Evolutionary conservation across 1,140 invertebrate species (phyloP), one percentile per base, ranked within the genome.

Genomic region (Semibalanus balanoides): DNA sequence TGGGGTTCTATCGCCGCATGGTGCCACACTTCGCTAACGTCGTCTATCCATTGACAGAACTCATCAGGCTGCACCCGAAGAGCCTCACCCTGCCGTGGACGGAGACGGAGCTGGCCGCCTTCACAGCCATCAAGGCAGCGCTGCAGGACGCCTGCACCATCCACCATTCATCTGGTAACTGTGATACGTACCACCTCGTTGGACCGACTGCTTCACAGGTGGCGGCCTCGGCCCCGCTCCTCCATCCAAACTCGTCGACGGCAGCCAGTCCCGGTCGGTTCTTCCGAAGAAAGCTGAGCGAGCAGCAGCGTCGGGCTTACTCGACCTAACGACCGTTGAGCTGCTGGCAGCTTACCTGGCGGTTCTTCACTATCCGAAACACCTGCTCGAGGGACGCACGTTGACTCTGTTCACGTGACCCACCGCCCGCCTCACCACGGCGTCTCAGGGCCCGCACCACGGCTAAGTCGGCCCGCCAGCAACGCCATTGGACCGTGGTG

Each of bases 241-340:
- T 76, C 28, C 78, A 79, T n/a, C n/a, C n/a, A n/a, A n/a, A n/a
- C n/a, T n/a, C 51, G 35, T 79, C n/a, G 28, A 7, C 19, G 31
- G 70, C 28, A 70, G 25, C 28, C 5, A 19, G 14, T 51, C 31
- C n/a, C 28, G 19, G 71, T 70, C 78, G 30, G 27, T 77, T 3
- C 30, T 79, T 79, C 75, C 78, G 71, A 30, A 74, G 70, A n/a
- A 78, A 78, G 43, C 73, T 79, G 0, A 72, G 64, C 71, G 31
- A 72, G 19, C 40, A 75, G 0, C 74, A 79, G 69, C n/a, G n/a
- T n/a, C 19, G 35, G 30, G 27, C 28, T 0, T 79, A 79, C 70
- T 79, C 75, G 5, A 77, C 78, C 7, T 79, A n/a, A 74, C 69
- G 77, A 79, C 74, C 75, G 78, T n/a, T 5, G 75, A 79, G 79